These are phyloP conservation scores for Dromococcyx pavoninus DNA, from an alignment of 2,797 vertebrate genomes.

Conservation along the genomic window DNA sequence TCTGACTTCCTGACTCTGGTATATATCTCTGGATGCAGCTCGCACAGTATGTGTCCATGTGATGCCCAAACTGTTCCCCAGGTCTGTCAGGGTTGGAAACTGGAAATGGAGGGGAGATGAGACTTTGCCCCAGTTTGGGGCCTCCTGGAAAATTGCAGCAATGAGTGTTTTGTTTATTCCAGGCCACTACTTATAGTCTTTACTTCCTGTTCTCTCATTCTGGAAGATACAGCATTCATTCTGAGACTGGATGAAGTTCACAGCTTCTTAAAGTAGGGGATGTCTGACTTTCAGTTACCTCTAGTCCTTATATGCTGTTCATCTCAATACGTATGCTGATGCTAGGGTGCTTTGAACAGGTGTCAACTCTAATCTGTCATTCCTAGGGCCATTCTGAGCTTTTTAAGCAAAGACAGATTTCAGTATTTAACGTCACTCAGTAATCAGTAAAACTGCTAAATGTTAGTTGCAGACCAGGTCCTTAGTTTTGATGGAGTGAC, in stretches of 20 bases:
- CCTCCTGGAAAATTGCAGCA: neutral
- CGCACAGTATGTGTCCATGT: neutral
- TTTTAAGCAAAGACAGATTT: neutral
- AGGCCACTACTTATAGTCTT: neutral
- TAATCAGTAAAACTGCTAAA: neutral
- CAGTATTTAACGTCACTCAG: neutral
- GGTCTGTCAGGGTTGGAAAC: neutral
- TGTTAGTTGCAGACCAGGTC: neutral
- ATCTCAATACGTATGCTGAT: neutral
- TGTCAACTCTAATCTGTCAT: neutral
- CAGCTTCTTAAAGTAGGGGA: neutral
- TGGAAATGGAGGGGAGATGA: neutral
- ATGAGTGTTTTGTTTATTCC: neutral
- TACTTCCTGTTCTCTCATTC: neutral
- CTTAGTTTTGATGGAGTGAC: neutral
- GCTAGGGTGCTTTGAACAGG: neutral
- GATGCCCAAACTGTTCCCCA: neutral
- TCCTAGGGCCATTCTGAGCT: neutral
- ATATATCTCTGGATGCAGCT: neutral
- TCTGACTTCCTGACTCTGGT: neutral
- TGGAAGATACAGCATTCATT: neutral
- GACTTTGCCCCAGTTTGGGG: neutral
- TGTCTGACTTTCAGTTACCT: neutral
- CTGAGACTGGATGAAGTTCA: neutral
- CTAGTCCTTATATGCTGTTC: neutral